Evolutionary conservation across 2,888 invertebrate genomes (phyloP), one percentile per base, ranked within the genome.

Genomic region (Bhutanitis thaidina): DNA sequence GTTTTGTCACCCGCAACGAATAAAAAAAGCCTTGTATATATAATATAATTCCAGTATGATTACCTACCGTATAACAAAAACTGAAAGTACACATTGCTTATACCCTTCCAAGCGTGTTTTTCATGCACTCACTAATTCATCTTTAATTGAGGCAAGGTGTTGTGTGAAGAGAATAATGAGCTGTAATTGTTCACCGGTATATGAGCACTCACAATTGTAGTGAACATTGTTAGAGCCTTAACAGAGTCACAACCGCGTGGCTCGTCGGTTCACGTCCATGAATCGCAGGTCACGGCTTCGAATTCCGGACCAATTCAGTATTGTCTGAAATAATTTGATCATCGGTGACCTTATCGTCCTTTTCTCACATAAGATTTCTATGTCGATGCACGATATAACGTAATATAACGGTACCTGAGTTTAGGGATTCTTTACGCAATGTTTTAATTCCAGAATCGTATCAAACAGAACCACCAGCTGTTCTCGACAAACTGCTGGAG

Each of bases 101-200:
- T 38, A 25, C 38, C 36, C 20, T 20, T 29, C 12, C 16, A 38
- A 34, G 7, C 40, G 44, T 32, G n/a, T 29, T n/a, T 35, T 30
- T n/a, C 25, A n/a, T 30, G 36, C 36, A 36, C 35, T 27, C 40
- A 40, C 45, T 51, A 51, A 51, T 51, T 51, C n/a, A 20, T 10
- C 35, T 30, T 20, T 46, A 51, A 51, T 46, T 51, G 36, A 20
- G 36, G 51, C 29, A 35, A 34, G 34, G 38, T 43, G 49, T 43
- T 32, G 34, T 25, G 25, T 12, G 20, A 20, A 36, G 36, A 36
- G 36, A 12, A 32, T 51, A 51, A 46, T 46, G 45, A 37, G 13
- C 7, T 10, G 35, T 46, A 51, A 51, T 49, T 49, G 36, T 9
- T 10, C 15, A n/a, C 1, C 20, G 14, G 1, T 4, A 12, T 34